Evolutionary conservation across 2,888 invertebrate species (phyloP).

Genomic region (Achlya flavicornis): DNA sequence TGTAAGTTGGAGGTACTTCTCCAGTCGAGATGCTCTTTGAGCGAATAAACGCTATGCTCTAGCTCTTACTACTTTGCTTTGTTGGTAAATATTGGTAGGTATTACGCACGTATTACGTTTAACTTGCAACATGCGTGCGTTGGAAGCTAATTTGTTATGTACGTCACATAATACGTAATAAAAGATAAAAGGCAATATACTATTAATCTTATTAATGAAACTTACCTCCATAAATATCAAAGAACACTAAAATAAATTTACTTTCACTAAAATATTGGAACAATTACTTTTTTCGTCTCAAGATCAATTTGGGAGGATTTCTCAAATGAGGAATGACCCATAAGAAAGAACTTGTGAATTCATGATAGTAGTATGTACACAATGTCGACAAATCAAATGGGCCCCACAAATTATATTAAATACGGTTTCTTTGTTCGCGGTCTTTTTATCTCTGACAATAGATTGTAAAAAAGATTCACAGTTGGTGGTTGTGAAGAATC

Average conservation of each 20-base stretch:
- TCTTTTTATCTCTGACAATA: conserved; percentile 3
- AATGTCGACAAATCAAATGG: background rate
- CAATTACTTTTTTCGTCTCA: background rate
- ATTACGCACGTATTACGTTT: too few species aligned
- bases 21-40: too few species aligned
- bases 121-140: background rate
- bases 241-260: background rate
- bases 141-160: background rate
- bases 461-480: background rate
- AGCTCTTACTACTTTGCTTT: too few species aligned
- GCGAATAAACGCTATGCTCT: too few species aligned
- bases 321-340: background rate
- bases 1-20: too few species aligned
- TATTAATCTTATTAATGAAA: conserved; percentile 1
- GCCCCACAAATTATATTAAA: conserved; percentile 6
- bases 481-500: background rate
- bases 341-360: background rate
- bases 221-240: background rate
- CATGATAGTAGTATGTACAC: conserved; percentile 4
- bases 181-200: conserved; percentile 2
- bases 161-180: background rate
- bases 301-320: background rate
- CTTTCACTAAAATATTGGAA: background rate
- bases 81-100: too few species aligned
- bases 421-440: background rate